A percentile compares a stretch with the other conserved stretches of the same genome.
These are phyloP conservation scores for Leptinotarsa texana DNA, from an alignment of 1,140 invertebrate genomes.

Conservation along the genomic window DNA sequence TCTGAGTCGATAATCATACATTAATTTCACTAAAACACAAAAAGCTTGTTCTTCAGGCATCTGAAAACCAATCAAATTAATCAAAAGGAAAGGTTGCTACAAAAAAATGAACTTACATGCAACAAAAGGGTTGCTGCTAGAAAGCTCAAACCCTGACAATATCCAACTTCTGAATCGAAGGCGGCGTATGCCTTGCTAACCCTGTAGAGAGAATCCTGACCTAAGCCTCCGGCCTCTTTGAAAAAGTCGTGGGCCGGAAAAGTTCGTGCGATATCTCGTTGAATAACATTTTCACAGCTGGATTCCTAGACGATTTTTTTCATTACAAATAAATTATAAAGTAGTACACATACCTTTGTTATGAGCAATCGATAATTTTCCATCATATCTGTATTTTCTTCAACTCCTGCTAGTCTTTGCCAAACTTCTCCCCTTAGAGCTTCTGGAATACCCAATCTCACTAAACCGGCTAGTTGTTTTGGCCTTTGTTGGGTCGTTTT, in stretches of 20 bases:
- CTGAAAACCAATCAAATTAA: constrained; percentile 59
- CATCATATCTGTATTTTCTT: constrained; percentile 82
- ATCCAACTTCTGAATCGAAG: constrained; percentile 96
- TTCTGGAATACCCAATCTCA: constrained; percentile 91
- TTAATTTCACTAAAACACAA: constrained; percentile 92
- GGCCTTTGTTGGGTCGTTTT: constrained; percentile 75
- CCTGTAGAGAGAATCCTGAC: constrained; percentile 94
- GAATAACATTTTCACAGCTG: constrained; percentile 88
- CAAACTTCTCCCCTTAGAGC: constrained; percentile 95
- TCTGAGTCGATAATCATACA: constrained; percentile 94
- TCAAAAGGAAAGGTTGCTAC: neutral
- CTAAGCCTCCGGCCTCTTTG: constrained; percentile 85
- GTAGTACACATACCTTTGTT: constrained; percentile 71
- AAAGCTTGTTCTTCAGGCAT: constrained; percentile 99
- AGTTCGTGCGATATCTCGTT: constrained; percentile 94
- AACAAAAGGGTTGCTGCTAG: constrained; percentile 91
- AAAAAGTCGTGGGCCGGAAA: constrained; percentile 99
- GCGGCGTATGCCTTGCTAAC: constrained; percentile 97
- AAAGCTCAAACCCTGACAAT: constrained; percentile 98
- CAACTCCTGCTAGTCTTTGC: constrained; percentile 89
- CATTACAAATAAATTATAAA: constrained; percentile 11
- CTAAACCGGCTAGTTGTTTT: constrained; percentile 75
- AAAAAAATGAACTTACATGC: constrained; percentile 74
- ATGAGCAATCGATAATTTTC: constrained; percentile 91
- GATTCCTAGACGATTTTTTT: constrained; percentile 68